Percentiles rank a stretch among this genome's conserved stretches.
Conservation (phyloP, 2,888 invertebrate genomes). For the Dichetophora obliterata region DNA sequence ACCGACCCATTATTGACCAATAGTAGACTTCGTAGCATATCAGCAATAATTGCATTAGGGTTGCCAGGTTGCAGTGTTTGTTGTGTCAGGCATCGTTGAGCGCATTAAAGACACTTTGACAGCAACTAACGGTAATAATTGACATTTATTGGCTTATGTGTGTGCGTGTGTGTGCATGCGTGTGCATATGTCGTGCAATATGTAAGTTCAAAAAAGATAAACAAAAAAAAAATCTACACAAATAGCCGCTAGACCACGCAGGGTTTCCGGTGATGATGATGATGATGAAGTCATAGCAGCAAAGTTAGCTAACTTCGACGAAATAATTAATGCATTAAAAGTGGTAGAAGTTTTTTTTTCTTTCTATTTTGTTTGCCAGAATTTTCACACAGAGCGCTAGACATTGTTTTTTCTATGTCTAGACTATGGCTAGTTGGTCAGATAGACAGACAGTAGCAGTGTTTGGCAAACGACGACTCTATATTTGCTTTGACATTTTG, state of each 20-base stretch:
- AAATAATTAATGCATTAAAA: constrained; percentile 18
- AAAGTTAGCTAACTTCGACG: constrained; percentile 5
- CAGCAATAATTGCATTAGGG: not conserved
- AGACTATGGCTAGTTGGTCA: constrained; percentile 34
- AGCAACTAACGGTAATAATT: constrained; percentile 29
- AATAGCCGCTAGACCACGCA: not conserved
- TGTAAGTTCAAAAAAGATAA: too few relatives aligned
- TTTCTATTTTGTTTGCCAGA: constrained; percentile 16
- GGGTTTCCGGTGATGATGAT: constrained; percentile 19
- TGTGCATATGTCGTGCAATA: not conserved
- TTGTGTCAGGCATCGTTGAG: constrained; percentile 20
- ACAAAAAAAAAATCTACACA: too few relatives aligned
- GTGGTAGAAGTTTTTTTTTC: constrained; percentile 3
- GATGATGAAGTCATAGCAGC: not conserved
- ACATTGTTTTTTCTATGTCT: constrained; percentile 50
- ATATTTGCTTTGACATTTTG: constrained; percentile 45
- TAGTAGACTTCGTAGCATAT: too few relatives aligned
- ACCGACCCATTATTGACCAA: too few relatives aligned
- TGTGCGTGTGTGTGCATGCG: not conserved
- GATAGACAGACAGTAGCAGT: not conserved
- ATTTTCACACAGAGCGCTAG: constrained; percentile 18
- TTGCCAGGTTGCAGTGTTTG: not conserved
- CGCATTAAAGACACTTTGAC: constrained; percentile 32
- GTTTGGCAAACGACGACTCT: constrained; percentile 29
- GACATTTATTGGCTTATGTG: constrained; percentile 28